Evolutionary conservation across 2,888 invertebrate species (phyloP), one percentile per base, ranked within the genome.

Genomic region (Dexiosoma caninum): DNA sequence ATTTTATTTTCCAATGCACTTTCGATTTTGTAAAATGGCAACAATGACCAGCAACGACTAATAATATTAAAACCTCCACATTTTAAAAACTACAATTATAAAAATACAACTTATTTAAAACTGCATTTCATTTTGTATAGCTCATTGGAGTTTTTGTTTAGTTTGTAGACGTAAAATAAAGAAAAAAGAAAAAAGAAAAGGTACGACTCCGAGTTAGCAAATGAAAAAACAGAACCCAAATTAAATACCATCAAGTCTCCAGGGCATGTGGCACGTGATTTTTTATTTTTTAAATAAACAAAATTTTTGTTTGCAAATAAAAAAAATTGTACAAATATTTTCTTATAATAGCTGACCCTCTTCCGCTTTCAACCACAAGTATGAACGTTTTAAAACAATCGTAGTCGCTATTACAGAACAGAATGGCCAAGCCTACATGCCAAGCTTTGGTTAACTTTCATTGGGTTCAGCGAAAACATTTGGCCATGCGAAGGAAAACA

Each of bases 21-120:
- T n/a, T n/a, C n/a, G n/a, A n/a, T n/a, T n/a, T n/a, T n/a, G n/a
- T n/a, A n/a, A n/a, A n/a, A n/a, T n/a, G n/a, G n/a, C n/a, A n/a
- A n/a, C n/a, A n/a, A n/a, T n/a, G n/a, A n/a, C n/a, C n/a, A n/a
- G n/a, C n/a, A n/a, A n/a, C n/a, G n/a, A n/a, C 19, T n/a, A 19
- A 53, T 42, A 53, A 79, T 62, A 78, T 53, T 32, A 57, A 75
- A 79, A 66, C 69, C 75, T 55, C 57, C 35, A 30, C 40, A 62
- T 42, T 49, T 27, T 62, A 51, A 62, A 40, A 74, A 69, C 69
- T 64, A 70, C 62, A 62, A 57, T 64, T 64, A 75, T 74, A 64
- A 72, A 79, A 74, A 64, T 69, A 75, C 74, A 80, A 80, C 74
- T 75, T 75, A 75, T 23, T 75, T 75, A 21, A 75, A 75, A 80